Base-by-base conservation (phyloP, 2,797 vertebrate genomes). In the Gymnodraco acuticeps region DNA sequence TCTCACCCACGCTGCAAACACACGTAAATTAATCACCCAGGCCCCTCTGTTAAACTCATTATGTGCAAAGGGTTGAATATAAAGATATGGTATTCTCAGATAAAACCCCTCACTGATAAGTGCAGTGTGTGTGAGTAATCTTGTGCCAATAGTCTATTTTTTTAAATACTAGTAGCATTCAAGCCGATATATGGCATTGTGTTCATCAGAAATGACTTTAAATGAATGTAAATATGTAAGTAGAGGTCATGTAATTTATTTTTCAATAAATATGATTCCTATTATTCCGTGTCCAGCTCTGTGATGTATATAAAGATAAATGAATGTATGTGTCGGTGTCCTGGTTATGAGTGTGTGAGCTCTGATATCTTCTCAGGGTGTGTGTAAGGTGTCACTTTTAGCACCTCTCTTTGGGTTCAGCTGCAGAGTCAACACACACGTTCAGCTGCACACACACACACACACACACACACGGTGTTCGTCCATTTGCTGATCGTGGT, bases 401-500 rank as follows among this genome's bases (percentile, higher is more conserved):
- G 78, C 88, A 79, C 86, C 84, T 87, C 67, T 17, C 31, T 41
- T 72, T 79, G 58, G 61, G 62, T 71, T 64, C 72, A 75, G 74
- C 81, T 62, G 79, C 43, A 75, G 72, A 78, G 83, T 79, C 86
- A 91, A 89, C 89, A 86, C 47, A 59, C 82, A 88, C 69, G 87
- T 90, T 92, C 91, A 90, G 91, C 90, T 93, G 92, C 86, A 88
- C 87, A 93, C 90, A 89, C 92, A 84, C 59, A 58, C 9, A 20
- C 20, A 2, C 20, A 20, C 20, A 2, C 20, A 27, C 23, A 27
- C 3, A 3, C 23, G 41, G 1, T 80, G 88, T 83, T 89, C 85
- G 38, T 83, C 83, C 88, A 89, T 88, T 72, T 91, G 89, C 85
- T 83, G 63, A 53, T 61, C 41, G 46, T 54, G 82, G 58, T 75